Evolutionary conservation across 1,140 invertebrate species (phyloP).

Genomic region (Macrobrachium rosenbergii): DNA sequence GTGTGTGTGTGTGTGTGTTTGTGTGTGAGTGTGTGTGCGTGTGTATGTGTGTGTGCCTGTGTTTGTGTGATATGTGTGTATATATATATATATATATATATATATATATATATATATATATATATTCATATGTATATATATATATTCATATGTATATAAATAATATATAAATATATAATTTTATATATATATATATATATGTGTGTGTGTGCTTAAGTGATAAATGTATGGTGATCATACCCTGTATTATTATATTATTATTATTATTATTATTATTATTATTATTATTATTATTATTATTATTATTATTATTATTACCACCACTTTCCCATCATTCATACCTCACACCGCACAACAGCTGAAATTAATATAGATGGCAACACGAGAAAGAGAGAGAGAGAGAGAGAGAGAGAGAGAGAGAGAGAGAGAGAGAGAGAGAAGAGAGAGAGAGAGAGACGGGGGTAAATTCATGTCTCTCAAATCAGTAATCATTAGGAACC

Average conservation of each 20-base stretch:
- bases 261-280: neutral
- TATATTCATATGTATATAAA: slow-evolving; percentile 5
- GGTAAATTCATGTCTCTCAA: neutral
- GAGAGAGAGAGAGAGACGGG: slow-evolving; percentile 16
- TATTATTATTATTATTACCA: neutral
- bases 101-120: slow-evolving; percentile 39
- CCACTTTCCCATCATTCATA: neutral
- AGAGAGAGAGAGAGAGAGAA: slow-evolving; percentile 31
- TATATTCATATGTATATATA: slow-evolving; percentile 31
- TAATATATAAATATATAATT: slow-evolving; percentile 6
- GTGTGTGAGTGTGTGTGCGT: too few species aligned
- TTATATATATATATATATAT: neutral
- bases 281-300: slow-evolving; percentile 10
- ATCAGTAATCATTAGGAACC: too few species aligned
- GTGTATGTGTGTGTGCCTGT: too few species aligned
- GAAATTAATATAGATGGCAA: neutral
- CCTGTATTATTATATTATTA: neutral
- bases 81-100: slow-evolving; percentile 25
- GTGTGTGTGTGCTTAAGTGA: neutral
- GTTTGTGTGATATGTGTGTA: slow-evolving; percentile 20
- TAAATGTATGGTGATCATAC: neutral
- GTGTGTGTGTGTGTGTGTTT: too few species aligned
- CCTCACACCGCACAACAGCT: neutral
- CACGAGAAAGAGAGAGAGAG: slow-evolving; percentile 9
- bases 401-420: slow-evolving; percentile 33